phyloP scores from a whole-genome alignment of 2,888 invertebrate genomes.

The Meganola albula region DNA sequence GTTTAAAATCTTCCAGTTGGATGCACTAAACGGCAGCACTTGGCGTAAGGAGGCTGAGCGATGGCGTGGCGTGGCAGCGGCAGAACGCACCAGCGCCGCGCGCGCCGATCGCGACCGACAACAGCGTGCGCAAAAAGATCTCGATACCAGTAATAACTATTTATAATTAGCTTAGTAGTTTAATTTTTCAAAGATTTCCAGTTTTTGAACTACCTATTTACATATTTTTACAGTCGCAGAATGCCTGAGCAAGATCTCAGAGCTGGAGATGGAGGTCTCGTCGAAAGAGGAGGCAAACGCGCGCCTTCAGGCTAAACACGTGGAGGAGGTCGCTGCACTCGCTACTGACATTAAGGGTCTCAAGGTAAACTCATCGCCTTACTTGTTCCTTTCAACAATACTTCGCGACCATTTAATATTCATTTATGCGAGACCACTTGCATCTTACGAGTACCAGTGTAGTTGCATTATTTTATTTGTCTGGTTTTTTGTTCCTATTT shows the following conservation, averaged over 20 bases:
- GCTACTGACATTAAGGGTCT: constrained; percentile 66
- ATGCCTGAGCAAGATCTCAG: constrained; percentile 76
- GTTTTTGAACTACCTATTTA: too few relatives aligned
- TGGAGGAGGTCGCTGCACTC: constrained; percentile 62
- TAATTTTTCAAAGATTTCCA: too few relatives aligned
- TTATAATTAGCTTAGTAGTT: too few relatives aligned
- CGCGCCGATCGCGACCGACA: constrained; percentile 68
- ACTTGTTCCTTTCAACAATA: constrained; percentile 9
- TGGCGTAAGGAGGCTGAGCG: constrained; percentile 69
- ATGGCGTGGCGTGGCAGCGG: constrained; percentile 69
- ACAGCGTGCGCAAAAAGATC: constrained; percentile 68
- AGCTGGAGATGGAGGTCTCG: constrained; percentile 75
- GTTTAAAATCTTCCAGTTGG: constrained; percentile 66
- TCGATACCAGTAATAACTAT: constrained; percentile 71
- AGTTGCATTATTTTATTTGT: too few relatives aligned
- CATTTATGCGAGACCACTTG: constrained; percentile 11
- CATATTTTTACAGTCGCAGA: constrained; percentile 75
- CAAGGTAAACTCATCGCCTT: constrained; percentile 45
- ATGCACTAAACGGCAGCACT: constrained; percentile 65
- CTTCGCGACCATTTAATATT: constrained; percentile 14
- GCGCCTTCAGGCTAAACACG: constrained; percentile 66
- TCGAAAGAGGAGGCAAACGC: constrained; percentile 72
- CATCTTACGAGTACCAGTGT: too few relatives aligned
- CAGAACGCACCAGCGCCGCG: constrained; percentile 63
- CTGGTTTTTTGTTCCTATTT: too few relatives aligned